Base-by-base conservation (phyloP, 2,888 invertebrate species). In the Melieria picta region DNA sequence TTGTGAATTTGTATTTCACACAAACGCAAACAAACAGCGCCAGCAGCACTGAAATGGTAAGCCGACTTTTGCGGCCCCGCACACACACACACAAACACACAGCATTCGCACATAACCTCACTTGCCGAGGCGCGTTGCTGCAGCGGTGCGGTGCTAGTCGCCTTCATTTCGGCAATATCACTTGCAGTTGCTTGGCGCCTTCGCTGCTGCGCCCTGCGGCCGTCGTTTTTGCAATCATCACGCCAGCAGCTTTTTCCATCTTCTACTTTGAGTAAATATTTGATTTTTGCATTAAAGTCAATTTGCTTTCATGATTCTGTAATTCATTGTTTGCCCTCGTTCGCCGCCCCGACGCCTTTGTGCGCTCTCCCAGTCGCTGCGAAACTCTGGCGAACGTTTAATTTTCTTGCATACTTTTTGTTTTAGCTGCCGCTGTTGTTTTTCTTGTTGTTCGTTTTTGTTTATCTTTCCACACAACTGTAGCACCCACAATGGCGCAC, bases 291-390 rank as follows among this genome's bases (percentile, higher is more conserved):
- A 85, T 85, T 85, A 86, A 86, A 85, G 85, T 85, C 85, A 86
- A 85, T 85, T 85, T 85, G 86, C 83, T 85, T 86, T 85, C 85
- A 86, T 85, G 85, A 85, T 86, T 85, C 86, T 82, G 84, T 85
- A 85, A 85, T 85, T 85, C 85, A 85, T 85, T 85, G 86, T 86
- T 85, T 86, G 80, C 80, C 73, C 74, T 30, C 30, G 30, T 30
- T 30, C 30, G 30, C 3, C 30, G 30, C 30, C 30, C 30, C 30
- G 30, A 30, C 30, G 30, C 30, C 30, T 30, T 30, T 30, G 30
- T 30, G 1, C 9, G 52, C 52, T 52, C 52, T 5, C 52, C n/a
- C 52, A 4, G 52, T 4, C 11, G n/a, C 52, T n/a, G 13, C 52
- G 52, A 56, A 58, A 65, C 61, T 56, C 73, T 72, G 69, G 67